phyloP scores from a whole-genome alignment of 2,888 invertebrate species.

The Folsomia manolachei region DNA sequence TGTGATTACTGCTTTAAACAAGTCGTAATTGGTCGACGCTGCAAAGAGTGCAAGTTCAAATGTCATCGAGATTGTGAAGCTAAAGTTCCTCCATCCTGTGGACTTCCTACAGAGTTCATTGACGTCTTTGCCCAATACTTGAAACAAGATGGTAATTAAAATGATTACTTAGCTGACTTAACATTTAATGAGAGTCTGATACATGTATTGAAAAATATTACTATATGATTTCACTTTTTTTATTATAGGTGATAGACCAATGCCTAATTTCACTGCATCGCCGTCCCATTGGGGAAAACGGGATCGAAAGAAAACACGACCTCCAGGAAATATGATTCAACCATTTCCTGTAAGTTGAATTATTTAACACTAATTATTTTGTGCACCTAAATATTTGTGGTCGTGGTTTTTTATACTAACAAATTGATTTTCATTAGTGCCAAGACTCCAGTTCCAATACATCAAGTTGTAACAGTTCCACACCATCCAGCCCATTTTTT shows the following conservation, averaged over 20 bases:
- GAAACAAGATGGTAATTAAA: slow-evolving; percentile 25
- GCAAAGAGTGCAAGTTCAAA: slow-evolving; percentile 92
- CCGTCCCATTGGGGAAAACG: slow-evolving; percentile 43
- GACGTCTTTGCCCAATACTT: slow-evolving; percentile 68
- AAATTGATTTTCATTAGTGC: slow-evolving; percentile 53
- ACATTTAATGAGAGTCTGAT: not conserved
- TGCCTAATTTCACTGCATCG: slow-evolving; percentile 31
- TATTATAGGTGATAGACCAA: slow-evolving; percentile 35
- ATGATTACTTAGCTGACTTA: slow-evolving; percentile 36
- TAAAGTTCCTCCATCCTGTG: slow-evolving; percentile 89
- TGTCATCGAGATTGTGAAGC: slow-evolving; percentile 84
- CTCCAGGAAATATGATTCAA: slow-evolving; percentile 56
- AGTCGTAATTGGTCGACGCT: slow-evolving; percentile 82
- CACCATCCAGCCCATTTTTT: slow-evolving; percentile 88
- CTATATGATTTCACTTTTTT: too few relatives aligned
- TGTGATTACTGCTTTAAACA: slow-evolving; percentile 88
- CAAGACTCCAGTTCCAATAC: slow-evolving; percentile 89
- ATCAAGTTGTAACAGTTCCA: slow-evolving; percentile 93
- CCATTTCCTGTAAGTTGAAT: slow-evolving; percentile 59
- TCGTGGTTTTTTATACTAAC: not conserved
- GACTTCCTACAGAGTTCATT: slow-evolving; percentile 79
- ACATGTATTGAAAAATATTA: not conserved
- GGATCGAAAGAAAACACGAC: slow-evolving; percentile 43
- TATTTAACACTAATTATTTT: not conserved
- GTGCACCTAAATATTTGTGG: not conserved